Evolutionary conservation across 2,888 invertebrate species (phyloP).

Genomic region (Notodonta ziczac): DNA sequence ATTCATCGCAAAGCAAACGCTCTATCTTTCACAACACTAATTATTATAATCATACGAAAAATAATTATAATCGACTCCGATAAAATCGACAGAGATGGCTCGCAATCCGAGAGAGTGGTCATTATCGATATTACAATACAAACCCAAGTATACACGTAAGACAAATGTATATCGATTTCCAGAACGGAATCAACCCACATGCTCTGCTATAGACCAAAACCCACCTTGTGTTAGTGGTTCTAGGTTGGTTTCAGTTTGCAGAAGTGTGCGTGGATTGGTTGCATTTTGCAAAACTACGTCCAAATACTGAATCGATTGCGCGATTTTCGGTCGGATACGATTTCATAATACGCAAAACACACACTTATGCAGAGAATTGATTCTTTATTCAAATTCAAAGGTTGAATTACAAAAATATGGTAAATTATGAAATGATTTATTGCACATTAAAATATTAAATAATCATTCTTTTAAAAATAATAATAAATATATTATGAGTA

Average conservation of each 20-base stretch:
- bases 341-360: conserved; percentile 23
- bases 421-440: too few relatives aligned
- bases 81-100: conserved; percentile 2
- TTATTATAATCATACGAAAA: conserved; percentile 1
- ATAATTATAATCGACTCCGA: conserved; percentile 1
- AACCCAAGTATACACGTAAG: conserved; percentile 10
- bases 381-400: neutral
- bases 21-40: neutral
- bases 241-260: too few relatives aligned
- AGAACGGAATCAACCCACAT: too few relatives aligned
- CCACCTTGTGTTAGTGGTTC: too few relatives aligned
- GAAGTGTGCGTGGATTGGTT: too few relatives aligned
- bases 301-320: conserved; percentile 15
- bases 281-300: too few relatives aligned
- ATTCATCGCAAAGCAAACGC: neutral
- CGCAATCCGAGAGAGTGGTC: conserved; percentile 8
- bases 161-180: conserved; percentile 5
- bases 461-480: too few relatives aligned
- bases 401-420: too few relatives aligned
- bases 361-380: neutral
- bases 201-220: too few relatives aligned
- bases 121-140: conserved; percentile 24
- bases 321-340: conserved; percentile 13
- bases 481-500: too few relatives aligned
- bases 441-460: too few relatives aligned